Percentiles rank a stretch among this genome's conserved stretches.
Evolutionary conservation across 2,113 vertebrate species (phyloP).

Genomic region (Sorex fumeus): DNA sequence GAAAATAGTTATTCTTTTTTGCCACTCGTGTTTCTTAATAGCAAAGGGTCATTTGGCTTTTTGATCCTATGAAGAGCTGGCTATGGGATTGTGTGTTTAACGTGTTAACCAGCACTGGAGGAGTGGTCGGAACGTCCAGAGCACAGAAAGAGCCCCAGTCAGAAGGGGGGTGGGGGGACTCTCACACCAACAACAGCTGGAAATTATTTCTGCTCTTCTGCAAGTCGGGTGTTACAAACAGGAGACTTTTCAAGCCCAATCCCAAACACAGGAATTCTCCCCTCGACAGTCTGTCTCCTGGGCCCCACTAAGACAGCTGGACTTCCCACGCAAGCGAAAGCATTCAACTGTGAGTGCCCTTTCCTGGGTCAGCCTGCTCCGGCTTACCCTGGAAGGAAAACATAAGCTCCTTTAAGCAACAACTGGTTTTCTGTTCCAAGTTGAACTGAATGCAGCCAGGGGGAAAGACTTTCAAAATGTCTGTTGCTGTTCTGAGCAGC

Average conservation of each 20-base stretch:
- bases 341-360: constrained; percentile 41
- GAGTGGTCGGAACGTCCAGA: not conserved
- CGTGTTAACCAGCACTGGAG: not conserved
- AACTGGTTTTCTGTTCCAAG: constrained; percentile 18
- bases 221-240: constrained; percentile 59
- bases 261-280: constrained; percentile 77
- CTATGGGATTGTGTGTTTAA: not conserved
- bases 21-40: constrained; percentile 14
- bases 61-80: not conserved
- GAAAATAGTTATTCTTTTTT: not conserved
- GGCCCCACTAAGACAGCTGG: constrained; percentile 72
- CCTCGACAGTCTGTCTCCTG: constrained; percentile 75
- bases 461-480: not conserved
- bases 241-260: constrained; percentile 66
- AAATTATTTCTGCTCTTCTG: constrained; percentile 73
- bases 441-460: not conserved
- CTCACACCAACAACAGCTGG: constrained; percentile 60
- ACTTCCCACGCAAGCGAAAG: constrained; percentile 75
- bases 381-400: constrained; percentile 40
- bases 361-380: constrained; percentile 66
- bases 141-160: not conserved
- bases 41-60: not conserved
- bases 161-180: constrained; percentile 27
- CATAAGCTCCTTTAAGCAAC: not conserved
- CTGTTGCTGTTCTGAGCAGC: not conserved